Evolutionary conservation across 2,797 vertebrate species (phyloP).

Genomic region (Cetoscarus ocellatus): DNA sequence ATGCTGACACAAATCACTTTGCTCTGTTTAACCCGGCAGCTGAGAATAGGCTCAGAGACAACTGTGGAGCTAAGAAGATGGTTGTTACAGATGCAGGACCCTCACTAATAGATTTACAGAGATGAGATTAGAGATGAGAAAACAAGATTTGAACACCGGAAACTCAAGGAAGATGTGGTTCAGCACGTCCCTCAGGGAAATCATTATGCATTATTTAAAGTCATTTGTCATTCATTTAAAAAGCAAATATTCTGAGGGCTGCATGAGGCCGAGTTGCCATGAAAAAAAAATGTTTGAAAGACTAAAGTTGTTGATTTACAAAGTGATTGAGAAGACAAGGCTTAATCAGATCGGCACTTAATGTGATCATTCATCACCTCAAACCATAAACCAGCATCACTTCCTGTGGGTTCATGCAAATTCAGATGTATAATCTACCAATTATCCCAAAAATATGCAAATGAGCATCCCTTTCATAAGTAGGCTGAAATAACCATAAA

Average conservation of each 20-base stretch:
- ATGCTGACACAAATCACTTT: slow-evolving; percentile 14
- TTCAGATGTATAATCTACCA: no score
- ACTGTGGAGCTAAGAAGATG: background rate
- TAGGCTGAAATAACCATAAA: no score
- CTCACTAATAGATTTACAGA: slow-evolving; percentile 41
- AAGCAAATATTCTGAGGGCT: background rate
- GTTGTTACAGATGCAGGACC: slow-evolving; percentile 5
- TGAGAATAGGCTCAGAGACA: slow-evolving; percentile 11
- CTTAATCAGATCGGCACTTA: no score
- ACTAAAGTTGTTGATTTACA: no score
- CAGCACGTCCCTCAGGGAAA: background rate
- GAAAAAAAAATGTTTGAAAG: no score
- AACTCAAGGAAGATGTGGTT: background rate
- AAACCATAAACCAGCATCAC: no score
- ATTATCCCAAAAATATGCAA: no score
- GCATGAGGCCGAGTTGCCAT: background rate
- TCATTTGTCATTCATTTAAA: background rate
- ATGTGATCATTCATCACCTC: no score
- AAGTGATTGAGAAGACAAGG: no score
- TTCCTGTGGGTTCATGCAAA: no score
- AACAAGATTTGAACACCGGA: slow-evolving; percentile 4
- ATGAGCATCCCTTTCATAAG: no score
- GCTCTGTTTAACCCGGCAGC: slow-evolving; percentile 5
- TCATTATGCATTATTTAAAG: background rate
- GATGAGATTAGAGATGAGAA: slow-evolving; percentile 33